Percentiles rank a stretch among this genome's conserved stretches.
These are phyloP conservation scores for Sebastiscus albofasciatus DNA, from an alignment of 2,797 vertebrate genomes.

Conservation along the genomic window DNA sequence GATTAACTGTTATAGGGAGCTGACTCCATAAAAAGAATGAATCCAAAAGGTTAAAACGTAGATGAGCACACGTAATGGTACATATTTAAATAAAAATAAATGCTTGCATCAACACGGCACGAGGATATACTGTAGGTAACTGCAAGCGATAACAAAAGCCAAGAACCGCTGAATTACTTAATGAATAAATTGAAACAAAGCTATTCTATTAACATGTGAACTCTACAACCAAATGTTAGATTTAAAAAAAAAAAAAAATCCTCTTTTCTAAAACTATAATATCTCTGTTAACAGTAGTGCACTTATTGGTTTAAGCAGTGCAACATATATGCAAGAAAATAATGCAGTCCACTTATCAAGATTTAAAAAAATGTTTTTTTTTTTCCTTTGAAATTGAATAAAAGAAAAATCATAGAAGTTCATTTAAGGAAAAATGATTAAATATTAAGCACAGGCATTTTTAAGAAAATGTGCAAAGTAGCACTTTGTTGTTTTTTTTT, in stretches of 20 bases:
- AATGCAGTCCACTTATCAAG: constrained; percentile 89
- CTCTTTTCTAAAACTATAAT: constrained; percentile 85
- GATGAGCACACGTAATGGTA: constrained; percentile 79
- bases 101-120: constrained; percentile 81
- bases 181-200: constrained; percentile 79
- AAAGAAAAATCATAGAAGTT: constrained; percentile 81
- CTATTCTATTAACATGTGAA: constrained; percentile 81
- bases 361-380: constrained; percentile 70
- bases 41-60: constrained; percentile 69
- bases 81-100: constrained; percentile 77
- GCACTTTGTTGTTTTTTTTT: constrained; percentile 73
- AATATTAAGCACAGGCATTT: constrained; percentile 86
- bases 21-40: constrained; percentile 69
- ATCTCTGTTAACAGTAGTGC: constrained; percentile 90
- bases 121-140: constrained; percentile 78
- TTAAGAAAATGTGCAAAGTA: constrained; percentile 87
- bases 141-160: constrained; percentile 83
- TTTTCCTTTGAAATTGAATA: constrained; percentile 81
- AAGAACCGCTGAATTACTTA: constrained; percentile 79
- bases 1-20: constrained; percentile 73
- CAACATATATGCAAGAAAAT: constrained; percentile 89
- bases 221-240: constrained; percentile 83
- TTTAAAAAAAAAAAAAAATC: constrained; percentile 63
- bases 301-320: constrained; percentile 90
- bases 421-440: constrained; percentile 81